Evolutionary conservation across 2,797 vertebrate genomes (phyloP).

Genomic region (Meriones psammophilus): DNA sequence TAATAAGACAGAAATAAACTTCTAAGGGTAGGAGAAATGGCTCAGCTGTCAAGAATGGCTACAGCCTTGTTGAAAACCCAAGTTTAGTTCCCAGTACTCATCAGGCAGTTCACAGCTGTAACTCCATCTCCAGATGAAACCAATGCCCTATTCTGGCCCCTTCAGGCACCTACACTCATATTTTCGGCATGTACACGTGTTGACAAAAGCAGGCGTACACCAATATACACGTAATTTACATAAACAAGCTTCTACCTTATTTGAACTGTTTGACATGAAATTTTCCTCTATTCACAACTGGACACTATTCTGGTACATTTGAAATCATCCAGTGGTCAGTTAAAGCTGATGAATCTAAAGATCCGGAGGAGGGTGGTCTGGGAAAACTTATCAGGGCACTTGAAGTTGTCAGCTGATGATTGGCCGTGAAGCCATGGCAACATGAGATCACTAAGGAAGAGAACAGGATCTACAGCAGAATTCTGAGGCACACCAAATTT

Average conservation of each 20-base stretch:
- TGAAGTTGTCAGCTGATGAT: not conserved
- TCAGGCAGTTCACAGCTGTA: not conserved
- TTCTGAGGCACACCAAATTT: slow-evolving; percentile 45
- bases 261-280: not conserved
- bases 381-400: not conserved
- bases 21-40: not conserved
- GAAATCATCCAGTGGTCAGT: not conserved
- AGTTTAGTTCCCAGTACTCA: not conserved
- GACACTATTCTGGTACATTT: slow-evolving; percentile 22
- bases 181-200: too few relatives aligned
- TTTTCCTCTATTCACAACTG: not conserved
- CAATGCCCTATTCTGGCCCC: too few relatives aligned
- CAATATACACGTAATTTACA: not conserved
- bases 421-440: slow-evolving; percentile 32
- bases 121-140: not conserved
- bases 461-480: slow-evolving; percentile 62
- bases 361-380: not conserved
- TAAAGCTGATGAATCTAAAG: slow-evolving; percentile 10
- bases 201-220: not conserved
- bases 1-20: slow-evolving; percentile 48
- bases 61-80: too few relatives aligned
- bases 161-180: not conserved
- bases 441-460: slow-evolving; percentile 42
- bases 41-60: not conserved
- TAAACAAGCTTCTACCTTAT: not conserved